Evolutionary conservation across 2,113 vertebrate species (phyloP).

Genomic region (Chloebia gouldiae): DNA sequence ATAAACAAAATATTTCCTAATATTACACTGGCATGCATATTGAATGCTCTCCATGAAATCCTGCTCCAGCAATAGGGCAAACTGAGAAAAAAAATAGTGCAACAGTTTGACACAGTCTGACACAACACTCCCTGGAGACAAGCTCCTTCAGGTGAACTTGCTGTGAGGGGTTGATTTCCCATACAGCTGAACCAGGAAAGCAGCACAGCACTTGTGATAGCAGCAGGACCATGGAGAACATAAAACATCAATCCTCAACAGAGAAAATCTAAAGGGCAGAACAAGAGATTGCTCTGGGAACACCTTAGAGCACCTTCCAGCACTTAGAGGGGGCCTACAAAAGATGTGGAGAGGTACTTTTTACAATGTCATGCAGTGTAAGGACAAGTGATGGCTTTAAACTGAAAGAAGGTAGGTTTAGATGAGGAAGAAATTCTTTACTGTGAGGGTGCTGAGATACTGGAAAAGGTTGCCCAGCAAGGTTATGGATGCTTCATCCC

Average conservation of each 20-base stretch:
- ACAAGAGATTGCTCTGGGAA: not conserved
- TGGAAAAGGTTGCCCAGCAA: not conserved
- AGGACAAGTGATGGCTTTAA: not conserved
- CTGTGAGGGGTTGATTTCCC: not conserved
- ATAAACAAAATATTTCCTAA: not conserved
- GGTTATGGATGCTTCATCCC: not conserved
- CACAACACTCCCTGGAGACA: fast-evolving
- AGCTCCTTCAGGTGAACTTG: not conserved
- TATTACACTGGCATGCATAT: not conserved
- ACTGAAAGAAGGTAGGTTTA: not conserved
- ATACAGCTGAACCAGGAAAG: not conserved
- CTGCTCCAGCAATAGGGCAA: not conserved
- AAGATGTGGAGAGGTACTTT: not conserved
- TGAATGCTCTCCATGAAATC: not conserved
- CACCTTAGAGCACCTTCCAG: not conserved
- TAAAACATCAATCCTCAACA: not conserved
- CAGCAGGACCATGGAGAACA: not conserved
- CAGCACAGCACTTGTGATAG: not conserved
- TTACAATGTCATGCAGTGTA: not conserved
- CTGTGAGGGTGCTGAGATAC: not conserved
- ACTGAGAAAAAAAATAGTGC: not conserved
- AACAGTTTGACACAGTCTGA: not conserved
- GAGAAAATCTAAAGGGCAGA: not conserved
- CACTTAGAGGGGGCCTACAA: not conserved
- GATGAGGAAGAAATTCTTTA: not conserved